Evolutionary conservation across 2,113 vertebrate species (phyloP), one percentile per base, ranked within the genome.

Genomic region (Myotis davidii): DNA sequence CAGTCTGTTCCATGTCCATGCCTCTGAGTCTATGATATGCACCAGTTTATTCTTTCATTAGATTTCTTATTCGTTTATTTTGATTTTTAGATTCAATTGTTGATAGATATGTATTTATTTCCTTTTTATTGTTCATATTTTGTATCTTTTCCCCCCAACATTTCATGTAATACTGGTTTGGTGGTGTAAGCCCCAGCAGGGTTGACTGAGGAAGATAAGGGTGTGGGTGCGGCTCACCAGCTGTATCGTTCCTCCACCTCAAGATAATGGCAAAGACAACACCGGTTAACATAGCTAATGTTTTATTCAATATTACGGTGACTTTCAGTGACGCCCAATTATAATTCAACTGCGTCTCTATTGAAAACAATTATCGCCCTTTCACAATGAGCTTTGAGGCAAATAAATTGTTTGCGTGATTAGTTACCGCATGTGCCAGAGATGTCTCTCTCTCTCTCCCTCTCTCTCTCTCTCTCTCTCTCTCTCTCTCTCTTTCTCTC

Each of bases 221-320:
- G 88, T 89, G 82, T 64, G 14, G 96, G 94, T 86, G 89, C 96
- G 73, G 84, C 83, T 95, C 67, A n/a, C 45, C 70, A 32, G 92
- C 83, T 97, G 94, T 84, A 59, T 34, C 88, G 91, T 67, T 97
- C 87, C 97, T 85, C 97, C 95, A 97, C 97, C 92, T 74, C 81
- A 94, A 97, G 96, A 98, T 98, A 98, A 98, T 97, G 98, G 95
- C 97, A 95, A 97, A 98, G 98, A 98, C 98, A 98, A 97, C 91
- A 95, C 85, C 0, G 9, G 97, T 98, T 98, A 97, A 98, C 98
- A 98, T 97, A 97, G 74, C 98, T 98, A 98, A 98, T 98, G 98
- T 98, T 98, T 99, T 98, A 98, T 98, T 98, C 98, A 99, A 97
- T 98, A 97, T 98, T 98, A 98, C 4, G 0, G 95, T 85, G 94